Percentiles rank a stretch among this genome's conserved stretches.
phyloP scores from a whole-genome alignment of 2,888 invertebrate species.

The Cheilosia vulpina region DNA sequence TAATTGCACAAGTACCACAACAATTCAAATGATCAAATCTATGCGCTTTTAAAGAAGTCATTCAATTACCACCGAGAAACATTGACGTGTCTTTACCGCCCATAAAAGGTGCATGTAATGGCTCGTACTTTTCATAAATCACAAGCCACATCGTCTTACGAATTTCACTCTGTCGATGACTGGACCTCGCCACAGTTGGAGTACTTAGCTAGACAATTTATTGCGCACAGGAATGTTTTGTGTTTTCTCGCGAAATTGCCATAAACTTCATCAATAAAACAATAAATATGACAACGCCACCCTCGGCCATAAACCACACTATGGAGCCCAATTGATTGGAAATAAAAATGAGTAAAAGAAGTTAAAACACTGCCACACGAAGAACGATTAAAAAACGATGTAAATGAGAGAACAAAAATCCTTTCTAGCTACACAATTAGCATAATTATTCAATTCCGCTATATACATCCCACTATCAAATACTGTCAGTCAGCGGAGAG shows the following conservation, averaged over 20 bases:
- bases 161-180: slow-evolving; percentile 3
- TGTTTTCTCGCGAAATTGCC: slow-evolving; percentile 10
- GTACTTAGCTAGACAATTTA: slow-evolving; percentile 24
- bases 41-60: not conserved
- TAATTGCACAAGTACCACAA: too few species aligned
- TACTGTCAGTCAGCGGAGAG: slow-evolving; percentile 20
- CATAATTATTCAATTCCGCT: slow-evolving; percentile 71
- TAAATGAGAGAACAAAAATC: slow-evolving; percentile 27
- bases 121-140: slow-evolving; percentile 26
- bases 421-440: slow-evolving; percentile 54
- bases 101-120: not conserved
- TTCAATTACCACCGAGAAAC: not conserved
- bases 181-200: not conserved
- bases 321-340: slow-evolving; percentile 38
- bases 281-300: slow-evolving; percentile 48
- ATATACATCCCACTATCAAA: slow-evolving; percentile 45
- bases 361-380: not conserved
- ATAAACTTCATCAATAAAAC: slow-evolving; percentile 42
- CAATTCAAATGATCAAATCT: too few species aligned
- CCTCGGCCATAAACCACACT: slow-evolving; percentile 28
- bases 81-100: not conserved
- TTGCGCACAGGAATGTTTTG: slow-evolving; percentile 7
- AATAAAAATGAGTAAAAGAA: not conserved
- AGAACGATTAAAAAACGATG: slow-evolving; percentile 24
- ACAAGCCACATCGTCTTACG: slow-evolving; percentile 5